phyloP scores from a whole-genome alignment of 2,888 invertebrate genomes.

The Criorhina ranunculi region DNA sequence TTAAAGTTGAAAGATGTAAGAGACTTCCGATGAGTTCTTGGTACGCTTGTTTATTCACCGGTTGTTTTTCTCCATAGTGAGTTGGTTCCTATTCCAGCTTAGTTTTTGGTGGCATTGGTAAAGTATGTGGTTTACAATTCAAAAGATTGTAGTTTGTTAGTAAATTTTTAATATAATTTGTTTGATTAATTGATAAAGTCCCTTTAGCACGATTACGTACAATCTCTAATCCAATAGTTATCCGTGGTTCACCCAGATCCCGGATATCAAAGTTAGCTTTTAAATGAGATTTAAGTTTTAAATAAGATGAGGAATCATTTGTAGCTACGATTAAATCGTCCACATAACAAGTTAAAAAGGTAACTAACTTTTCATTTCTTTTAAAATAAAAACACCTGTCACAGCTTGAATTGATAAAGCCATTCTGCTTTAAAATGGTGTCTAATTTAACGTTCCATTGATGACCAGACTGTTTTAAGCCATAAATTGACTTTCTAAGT shows the following conservation, averaged over 20 bases:
- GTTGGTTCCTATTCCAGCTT: slow-evolving; percentile 29
- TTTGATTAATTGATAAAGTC: slow-evolving; percentile 5
- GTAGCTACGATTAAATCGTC: slow-evolving; percentile 17
- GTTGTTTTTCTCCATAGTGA: slow-evolving; percentile 17
- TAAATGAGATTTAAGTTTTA: slow-evolving; percentile 6
- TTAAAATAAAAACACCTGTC: slow-evolving; percentile 14
- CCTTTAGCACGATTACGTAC: slow-evolving; percentile 7
- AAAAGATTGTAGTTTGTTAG: slow-evolving; percentile 18
- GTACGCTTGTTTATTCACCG: slow-evolving; percentile 17
- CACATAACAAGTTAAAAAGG: slow-evolving; percentile 15
- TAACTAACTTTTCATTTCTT: neutral
- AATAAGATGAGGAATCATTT: slow-evolving; percentile 11
- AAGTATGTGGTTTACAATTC: slow-evolving; percentile 25
- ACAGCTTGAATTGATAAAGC: slow-evolving; percentile 3
- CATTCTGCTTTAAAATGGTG: neutral
- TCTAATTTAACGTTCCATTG: slow-evolving; percentile 29
- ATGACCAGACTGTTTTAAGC: slow-evolving; percentile 15
- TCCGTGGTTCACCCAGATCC: no score
- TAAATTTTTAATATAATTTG: slow-evolving; percentile 13
- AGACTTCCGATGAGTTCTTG: slow-evolving; percentile 29
- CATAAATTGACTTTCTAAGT: neutral
- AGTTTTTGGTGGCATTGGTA: no score
- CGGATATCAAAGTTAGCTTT: neutral
- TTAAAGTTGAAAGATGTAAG: slow-evolving; percentile 47
- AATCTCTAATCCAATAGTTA: slow-evolving; percentile 4